Percentiles rank a stretch among this genome's conserved stretches.
Conservation (phyloP, 2,888 invertebrate species). For the Chrysodeixis includens region DNA sequence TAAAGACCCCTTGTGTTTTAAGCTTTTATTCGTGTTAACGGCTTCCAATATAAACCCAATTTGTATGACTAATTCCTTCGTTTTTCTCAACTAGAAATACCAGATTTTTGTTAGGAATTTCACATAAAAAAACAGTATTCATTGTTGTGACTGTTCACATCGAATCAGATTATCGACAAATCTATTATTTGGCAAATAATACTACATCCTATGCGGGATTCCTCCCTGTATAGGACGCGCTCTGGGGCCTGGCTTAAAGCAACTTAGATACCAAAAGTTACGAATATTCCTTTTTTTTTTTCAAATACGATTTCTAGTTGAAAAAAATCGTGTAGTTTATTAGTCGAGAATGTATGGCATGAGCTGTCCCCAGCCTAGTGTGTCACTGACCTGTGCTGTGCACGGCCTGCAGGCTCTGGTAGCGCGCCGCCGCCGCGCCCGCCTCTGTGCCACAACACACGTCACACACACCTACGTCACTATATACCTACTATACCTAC, state of each 20-base stretch:
- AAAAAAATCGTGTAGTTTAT: neutral
- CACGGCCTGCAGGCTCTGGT: slow-evolving; percentile 91
- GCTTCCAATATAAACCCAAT: neutral
- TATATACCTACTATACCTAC: slow-evolving; percentile 8
- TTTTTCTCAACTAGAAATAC: neutral
- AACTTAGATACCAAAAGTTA: too few species aligned
- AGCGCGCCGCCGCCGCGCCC: slow-evolving; percentile 82
- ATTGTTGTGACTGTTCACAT: too few species aligned
- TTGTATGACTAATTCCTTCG: neutral
- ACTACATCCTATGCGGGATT: too few species aligned
- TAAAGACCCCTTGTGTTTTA: too few species aligned
- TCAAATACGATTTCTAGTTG: neutral
- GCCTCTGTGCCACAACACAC: slow-evolving; percentile 40
- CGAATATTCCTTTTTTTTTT: neutral
- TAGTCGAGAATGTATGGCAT: neutral
- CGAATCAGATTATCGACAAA: too few species aligned
- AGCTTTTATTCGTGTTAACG: too few species aligned
- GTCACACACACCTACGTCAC: slow-evolving; percentile 22
- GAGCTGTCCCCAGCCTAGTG: slow-evolving; percentile 8
- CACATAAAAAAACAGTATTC: too few species aligned
- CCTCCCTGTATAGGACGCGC: too few species aligned
- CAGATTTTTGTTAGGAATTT: too few species aligned
- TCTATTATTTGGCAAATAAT: too few species aligned
- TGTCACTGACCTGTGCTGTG: slow-evolving; percentile 89
- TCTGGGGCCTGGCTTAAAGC: too few species aligned